phyloP scores from a whole-genome alignment of 2,888 invertebrate species.

The Hydrotaea diabolus region DNA sequence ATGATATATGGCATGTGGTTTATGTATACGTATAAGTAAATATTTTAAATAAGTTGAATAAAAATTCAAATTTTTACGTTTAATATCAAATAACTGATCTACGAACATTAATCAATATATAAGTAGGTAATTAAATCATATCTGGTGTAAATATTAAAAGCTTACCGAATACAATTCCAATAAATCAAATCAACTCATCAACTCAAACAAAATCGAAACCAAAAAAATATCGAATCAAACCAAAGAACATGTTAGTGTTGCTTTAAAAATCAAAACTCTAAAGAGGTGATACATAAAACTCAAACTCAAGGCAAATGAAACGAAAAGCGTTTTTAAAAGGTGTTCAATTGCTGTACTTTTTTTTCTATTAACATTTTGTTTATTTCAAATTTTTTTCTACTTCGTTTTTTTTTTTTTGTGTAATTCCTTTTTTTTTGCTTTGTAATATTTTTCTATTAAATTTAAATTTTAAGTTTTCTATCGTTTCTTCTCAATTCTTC shows the following conservation, averaged over 20 bases:
- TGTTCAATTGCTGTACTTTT: conserved; percentile 23
- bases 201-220: background rate
- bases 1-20: no score
- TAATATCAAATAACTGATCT: conserved; percentile 39
- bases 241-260: conserved; percentile 53
- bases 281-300: conserved; percentile 14
- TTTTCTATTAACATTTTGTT: conserved; percentile 16
- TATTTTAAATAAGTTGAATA: background rate
- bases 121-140: no score
- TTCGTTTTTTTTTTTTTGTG: conserved; percentile 21
- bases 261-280: conserved; percentile 11
- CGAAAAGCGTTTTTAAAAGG: conserved; percentile 1
- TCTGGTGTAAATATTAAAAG: background rate
- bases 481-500: background rate
- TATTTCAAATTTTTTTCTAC: conserved; percentile 22
- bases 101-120: conserved; percentile 29
- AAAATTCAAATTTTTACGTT: conserved; percentile 30
- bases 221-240: background rate
- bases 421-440: background rate
- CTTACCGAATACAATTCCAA: conserved; percentile 16
- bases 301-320: conserved; percentile 20
- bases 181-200: conserved; percentile 30
- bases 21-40: no score
- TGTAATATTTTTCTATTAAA: conserved; percentile 32
- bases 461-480: conserved; percentile 13